phyloP scores from a whole-genome alignment of 2,888 invertebrate species.

The Pachliopta kotzebuea region DNA sequence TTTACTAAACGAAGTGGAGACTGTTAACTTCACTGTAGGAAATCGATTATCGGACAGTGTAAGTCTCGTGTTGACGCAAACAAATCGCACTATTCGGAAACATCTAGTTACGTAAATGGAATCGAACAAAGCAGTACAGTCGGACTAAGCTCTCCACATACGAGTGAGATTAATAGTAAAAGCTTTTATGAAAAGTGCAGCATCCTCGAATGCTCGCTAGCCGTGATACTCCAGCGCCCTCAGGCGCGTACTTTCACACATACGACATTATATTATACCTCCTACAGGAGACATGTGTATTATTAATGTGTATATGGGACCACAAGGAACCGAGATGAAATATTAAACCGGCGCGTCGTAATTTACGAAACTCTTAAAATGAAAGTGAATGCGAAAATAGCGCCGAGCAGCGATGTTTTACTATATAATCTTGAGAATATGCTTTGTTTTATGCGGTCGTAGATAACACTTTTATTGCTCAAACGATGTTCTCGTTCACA shows the following conservation, averaged over 20 bases:
- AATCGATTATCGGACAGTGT: neutral
- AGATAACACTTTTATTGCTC: constrained; percentile 27
- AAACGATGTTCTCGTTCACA: constrained; percentile 9
- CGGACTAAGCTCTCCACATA: constrained; percentile 17
- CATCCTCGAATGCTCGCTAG: constrained; percentile 24
- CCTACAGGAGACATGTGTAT: constrained; percentile 30
- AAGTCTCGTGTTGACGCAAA: constrained; percentile 2
- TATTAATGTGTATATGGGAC: constrained; percentile 38
- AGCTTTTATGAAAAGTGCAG: constrained; percentile 28
- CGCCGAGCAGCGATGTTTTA: constrained; percentile 17
- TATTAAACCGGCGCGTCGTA: constrained; percentile 33
- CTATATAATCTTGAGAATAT: constrained; percentile 18
- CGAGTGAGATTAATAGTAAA: constrained; percentile 28
- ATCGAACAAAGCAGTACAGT: constrained; percentile 13
- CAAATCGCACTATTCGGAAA: constrained; percentile 7
- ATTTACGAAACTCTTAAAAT: constrained; percentile 27
- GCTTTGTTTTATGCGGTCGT: constrained; percentile 26
- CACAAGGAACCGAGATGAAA: constrained; percentile 37
- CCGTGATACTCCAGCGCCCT: constrained; percentile 9
- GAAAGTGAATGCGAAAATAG: constrained; percentile 23
- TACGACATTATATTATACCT: constrained; percentile 20
- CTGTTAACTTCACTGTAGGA: neutral
- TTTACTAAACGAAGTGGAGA: no score
- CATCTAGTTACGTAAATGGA: constrained; percentile 13
- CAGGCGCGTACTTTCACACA: constrained; percentile 15